phyloP scores from a whole-genome alignment of 2,888 invertebrate species.

The Meiosimyza platycephala region DNA sequence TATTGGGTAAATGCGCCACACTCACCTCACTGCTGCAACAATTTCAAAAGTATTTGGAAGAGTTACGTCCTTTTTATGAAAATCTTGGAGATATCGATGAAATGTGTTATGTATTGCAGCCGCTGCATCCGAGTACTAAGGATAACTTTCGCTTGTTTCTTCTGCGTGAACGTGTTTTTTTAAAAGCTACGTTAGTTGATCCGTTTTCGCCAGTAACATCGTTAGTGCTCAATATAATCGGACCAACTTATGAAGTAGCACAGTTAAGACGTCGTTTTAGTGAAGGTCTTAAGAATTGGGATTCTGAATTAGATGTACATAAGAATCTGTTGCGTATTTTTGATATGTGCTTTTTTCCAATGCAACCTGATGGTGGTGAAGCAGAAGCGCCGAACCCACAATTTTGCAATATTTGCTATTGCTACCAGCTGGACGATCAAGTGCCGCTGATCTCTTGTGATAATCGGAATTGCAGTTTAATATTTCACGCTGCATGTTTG shows the following conservation, averaged over 20 bases:
- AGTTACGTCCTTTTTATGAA: conserved; percentile 60
- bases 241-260: conserved; percentile 63
- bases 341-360: conserved; percentile 65
- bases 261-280: conserved; percentile 56
- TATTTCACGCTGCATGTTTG: conserved; percentile 62
- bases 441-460: conserved; percentile 65
- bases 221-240: conserved; percentile 59
- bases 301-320: conserved; percentile 62
- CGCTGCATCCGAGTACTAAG: conserved; percentile 56
- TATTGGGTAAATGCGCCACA: conserved; percentile 47
- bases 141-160: conserved; percentile 61
- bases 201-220: conserved; percentile 60
- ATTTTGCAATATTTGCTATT: conserved; percentile 64
- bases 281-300: conserved; percentile 62
- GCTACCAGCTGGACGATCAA: conserved; percentile 60
- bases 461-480: conserved; percentile 59
- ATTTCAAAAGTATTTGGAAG: conserved; percentile 56
- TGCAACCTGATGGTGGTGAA: conserved; percentile 46
- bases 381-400: conserved; percentile 41
- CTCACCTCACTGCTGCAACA: conserved; percentile 46
- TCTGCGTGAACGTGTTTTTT: conserved; percentile 59
- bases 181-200: conserved; percentile 59
- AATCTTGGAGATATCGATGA: conserved; percentile 63
- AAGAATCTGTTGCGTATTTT: conserved; percentile 65
- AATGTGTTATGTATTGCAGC: conserved; percentile 64